phyloP scores from a whole-genome alignment of 64 coral and sea anemone genomes.

The Actinia tenebrosa region DNA sequence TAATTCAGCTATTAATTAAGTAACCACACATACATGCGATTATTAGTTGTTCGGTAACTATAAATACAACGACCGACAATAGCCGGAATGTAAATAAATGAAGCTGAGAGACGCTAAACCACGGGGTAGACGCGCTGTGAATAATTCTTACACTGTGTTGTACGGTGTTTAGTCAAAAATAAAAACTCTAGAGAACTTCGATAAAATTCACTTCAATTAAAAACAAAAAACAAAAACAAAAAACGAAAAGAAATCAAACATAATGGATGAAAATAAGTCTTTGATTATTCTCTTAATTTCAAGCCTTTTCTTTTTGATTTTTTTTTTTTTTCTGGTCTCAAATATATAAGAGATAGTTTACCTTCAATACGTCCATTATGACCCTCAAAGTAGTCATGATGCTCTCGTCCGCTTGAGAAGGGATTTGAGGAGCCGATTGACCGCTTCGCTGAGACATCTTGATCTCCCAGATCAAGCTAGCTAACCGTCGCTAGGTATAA shows the following conservation, averaged over 20 bases:
- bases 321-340: neutral
- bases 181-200: neutral
- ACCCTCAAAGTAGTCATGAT: constrained; percentile 72
- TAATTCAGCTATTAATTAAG: neutral
- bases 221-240: too few relatives aligned
- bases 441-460: constrained; percentile 38
- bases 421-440: constrained; percentile 1
- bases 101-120: neutral
- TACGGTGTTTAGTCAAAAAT: neutral
- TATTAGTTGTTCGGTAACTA: neutral
- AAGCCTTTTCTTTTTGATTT: neutral
- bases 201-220: neutral
- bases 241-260: too few relatives aligned
- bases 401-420: constrained; percentile 60
- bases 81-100: neutral
- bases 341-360: neutral
- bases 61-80: neutral
- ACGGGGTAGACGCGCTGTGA: neutral
- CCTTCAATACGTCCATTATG: constrained; percentile 88
- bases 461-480: constrained; percentile 15
- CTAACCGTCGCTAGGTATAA: constrained; percentile 20
- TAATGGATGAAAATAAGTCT: neutral
- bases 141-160: neutral
- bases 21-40: neutral
- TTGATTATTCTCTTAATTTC: neutral